Conservation (phyloP, 2,888 invertebrate genomes). For the Elysia crispata region DNA sequence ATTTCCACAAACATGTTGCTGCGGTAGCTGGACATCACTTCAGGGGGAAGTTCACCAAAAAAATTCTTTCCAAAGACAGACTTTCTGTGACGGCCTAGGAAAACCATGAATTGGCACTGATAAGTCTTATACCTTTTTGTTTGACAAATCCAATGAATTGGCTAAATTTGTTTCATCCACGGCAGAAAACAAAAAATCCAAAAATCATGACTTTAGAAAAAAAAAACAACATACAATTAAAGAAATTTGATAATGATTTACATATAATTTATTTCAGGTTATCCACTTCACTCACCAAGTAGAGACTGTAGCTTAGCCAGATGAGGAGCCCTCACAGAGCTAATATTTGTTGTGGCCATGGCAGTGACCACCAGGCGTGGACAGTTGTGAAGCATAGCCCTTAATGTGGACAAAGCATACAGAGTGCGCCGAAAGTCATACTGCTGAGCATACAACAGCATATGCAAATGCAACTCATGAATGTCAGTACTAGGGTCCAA, state of each 20-base stretch:
- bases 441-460: conserved; percentile 88
- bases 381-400: conserved; percentile 85
- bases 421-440: conserved; percentile 87
- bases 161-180: too few species aligned
- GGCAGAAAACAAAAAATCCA: too few species aligned
- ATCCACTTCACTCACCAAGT: conserved; percentile 74
- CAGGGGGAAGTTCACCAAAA: conserved; percentile 78
- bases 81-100: conserved; percentile 84
- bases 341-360: conserved; percentile 85
- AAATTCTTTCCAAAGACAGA: conserved; percentile 85
- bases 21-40: conserved; percentile 84
- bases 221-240: too few species aligned
- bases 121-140: too few species aligned
- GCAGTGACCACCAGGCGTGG: conserved; percentile 86
- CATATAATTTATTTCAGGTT: too few species aligned
- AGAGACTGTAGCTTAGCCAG: conserved; percentile 81
- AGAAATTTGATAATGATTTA: too few species aligned
- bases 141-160: too few species aligned
- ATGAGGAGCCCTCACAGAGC: conserved; percentile 77
- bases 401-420: conserved; percentile 86
- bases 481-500: conserved; percentile 77
- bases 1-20: conserved; percentile 90
- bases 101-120: too few species aligned
- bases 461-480: conserved; percentile 89
- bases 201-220: too few species aligned